Conservation (phyloP, 2,888 invertebrate species). For the Malachius bipustulatus region DNA sequence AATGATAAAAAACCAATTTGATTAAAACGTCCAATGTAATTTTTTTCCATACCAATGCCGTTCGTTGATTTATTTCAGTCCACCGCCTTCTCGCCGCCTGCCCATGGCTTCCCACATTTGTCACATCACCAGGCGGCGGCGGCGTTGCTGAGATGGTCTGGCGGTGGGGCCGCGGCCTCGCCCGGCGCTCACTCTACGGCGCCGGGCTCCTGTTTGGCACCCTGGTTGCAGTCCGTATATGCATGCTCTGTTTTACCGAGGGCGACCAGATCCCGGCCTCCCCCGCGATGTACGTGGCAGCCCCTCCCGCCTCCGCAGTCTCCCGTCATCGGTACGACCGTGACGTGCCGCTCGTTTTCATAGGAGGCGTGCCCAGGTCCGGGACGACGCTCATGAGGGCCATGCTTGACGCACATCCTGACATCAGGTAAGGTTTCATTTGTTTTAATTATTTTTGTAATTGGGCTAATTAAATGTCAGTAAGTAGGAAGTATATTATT, state of each 20-base stretch:
- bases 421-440: constrained; percentile 54
- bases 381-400: constrained; percentile 96
- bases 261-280: constrained; percentile 18
- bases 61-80: no score
- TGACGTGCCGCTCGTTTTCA: constrained; percentile 88
- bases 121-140: no score
- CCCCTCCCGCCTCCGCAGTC: constrained; percentile 46
- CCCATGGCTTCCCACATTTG: no score
- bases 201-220: constrained; percentile 33
- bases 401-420: constrained; percentile 96
- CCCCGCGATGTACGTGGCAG: constrained; percentile 41
- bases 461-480: no score
- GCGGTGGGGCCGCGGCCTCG: constrained; percentile 32
- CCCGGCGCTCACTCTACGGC: constrained; percentile 35
- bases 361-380: constrained; percentile 94
- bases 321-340: constrained; percentile 61
- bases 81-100: no score
- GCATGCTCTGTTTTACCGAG: constrained; percentile 35
- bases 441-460: constrained; percentile 2
- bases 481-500: constrained; percentile 1
- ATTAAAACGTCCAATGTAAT: no score
- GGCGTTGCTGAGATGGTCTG: constrained; percentile 31
- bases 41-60: no score
- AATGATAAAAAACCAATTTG: no score
- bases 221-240: constrained; percentile 36